Percentiles rank a stretch among this genome's conserved stretches.
phyloP scores from a whole-genome alignment of 2,797 vertebrate genomes.

The Gobio occitaniae region DNA sequence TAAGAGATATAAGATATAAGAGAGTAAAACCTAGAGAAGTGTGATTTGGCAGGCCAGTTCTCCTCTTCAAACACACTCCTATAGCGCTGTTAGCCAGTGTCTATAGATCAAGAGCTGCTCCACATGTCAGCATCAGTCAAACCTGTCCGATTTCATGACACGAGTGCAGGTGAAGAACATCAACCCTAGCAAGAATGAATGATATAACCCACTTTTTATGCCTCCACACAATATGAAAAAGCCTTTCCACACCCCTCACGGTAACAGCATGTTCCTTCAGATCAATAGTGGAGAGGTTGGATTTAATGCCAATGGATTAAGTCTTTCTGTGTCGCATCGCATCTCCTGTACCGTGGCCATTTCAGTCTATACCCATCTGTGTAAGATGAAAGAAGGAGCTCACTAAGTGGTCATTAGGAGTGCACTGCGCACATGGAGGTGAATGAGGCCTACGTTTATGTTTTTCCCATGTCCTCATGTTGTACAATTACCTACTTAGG shows the following conservation, averaged over 20 bases:
- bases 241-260: background rate
- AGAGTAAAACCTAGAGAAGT: background rate
- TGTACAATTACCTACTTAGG: background rate
- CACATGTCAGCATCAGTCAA: conserved; percentile 59
- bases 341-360: background rate
- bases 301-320: conserved; percentile 26
- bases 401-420: conserved; percentile 16
- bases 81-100: conserved; percentile 60
- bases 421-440: background rate
- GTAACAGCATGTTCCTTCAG: background rate
- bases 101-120: conserved; percentile 59
- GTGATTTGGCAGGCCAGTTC: conserved; percentile 46
- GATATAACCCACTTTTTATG: background rate
- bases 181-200: background rate
- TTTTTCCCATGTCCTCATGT: conserved; percentile 6
- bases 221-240: background rate
- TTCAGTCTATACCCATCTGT: background rate
- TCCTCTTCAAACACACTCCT: conserved; percentile 56
- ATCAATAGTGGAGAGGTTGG: conserved; percentile 13
- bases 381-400: conserved; percentile 15
- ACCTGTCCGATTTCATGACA: conserved; percentile 59
- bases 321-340: conserved; percentile 22
- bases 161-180: background rate
- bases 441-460: conserved; percentile 9
- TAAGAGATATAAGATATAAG: background rate